These are phyloP conservation scores for Sebastiscus tertius DNA, from an alignment of 2,797 vertebrate genomes.

Conservation along the genomic window DNA sequence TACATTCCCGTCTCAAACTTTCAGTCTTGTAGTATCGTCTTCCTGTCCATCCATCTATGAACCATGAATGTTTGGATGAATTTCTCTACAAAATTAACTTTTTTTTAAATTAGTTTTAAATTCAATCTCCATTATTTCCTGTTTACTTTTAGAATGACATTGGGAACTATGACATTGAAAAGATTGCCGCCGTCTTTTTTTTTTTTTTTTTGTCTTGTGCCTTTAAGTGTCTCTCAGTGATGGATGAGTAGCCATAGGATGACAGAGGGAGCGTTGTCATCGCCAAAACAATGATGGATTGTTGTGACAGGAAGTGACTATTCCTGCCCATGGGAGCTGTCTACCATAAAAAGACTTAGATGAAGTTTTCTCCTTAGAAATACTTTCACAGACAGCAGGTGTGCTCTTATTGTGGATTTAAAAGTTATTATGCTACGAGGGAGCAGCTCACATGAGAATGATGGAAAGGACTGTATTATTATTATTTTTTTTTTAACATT, in stretches of 20 bases:
- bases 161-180: constrained; percentile 35
- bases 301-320: constrained; percentile 64
- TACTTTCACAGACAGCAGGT: neutral
- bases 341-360: constrained; percentile 43
- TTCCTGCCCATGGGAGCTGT: constrained; percentile 31
- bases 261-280: constrained; percentile 59
- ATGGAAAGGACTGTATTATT: neutral
- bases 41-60: neutral
- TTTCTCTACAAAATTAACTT: neutral
- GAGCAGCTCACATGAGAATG: neutral
- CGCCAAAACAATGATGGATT: constrained; percentile 68
- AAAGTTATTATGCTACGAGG: neutral
- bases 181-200: neutral
- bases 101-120: constrained; percentile 7
- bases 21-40: neutral
- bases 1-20: neutral
- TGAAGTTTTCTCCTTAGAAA: constrained; percentile 27
- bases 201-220: neutral
- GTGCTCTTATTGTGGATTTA: neutral
- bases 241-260: constrained; percentile 63
- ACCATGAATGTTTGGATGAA: neutral
- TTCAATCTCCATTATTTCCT: neutral
- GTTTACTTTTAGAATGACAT: constrained; percentile 41
- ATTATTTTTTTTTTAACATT: neutral
- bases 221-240: constrained; percentile 55